Evolutionary conservation across 2,888 invertebrate species (phyloP), one percentile per base, ranked within the genome.

Genomic region (Folsomia manolachei): DNA sequence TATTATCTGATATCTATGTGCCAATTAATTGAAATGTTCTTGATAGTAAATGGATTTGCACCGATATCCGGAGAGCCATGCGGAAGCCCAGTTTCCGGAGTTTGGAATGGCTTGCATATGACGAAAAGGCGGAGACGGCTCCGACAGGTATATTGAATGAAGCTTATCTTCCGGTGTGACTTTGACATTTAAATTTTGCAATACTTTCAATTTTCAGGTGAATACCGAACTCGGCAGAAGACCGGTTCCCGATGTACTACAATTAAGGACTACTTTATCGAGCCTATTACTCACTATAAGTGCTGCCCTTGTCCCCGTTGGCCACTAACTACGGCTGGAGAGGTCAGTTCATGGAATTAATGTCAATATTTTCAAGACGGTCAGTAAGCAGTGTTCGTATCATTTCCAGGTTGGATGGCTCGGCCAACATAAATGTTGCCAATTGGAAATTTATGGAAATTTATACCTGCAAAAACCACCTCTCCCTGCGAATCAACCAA

Each of bases 401-500:
- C 63, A 62, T 27, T 18, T 24, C 63, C 23, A 79, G 78, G 61
- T 77, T 24, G 79, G 79, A 18, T 79, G 79, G 79, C 70, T 79
- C 2, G 77, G 69, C 4, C 76, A 77, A 52, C 75, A 75, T 27
- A 70, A 67, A 25, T 71, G 71, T 39, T 79, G 79, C 27, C 73
- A 76, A 60, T 71, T 79, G 65, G 79, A 79, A 67, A 77, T 77
- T n/a, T 79, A 77, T 51, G 71, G 70, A 11, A 77, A 74, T 66
- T 71, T 73, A 26, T 79, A 69, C 71, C 77, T 76, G 75, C 72
- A 76, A 27, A 75, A 74, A 39, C 78, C 78, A 0, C 75, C 76
- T 11, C 52, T 79, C 11, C 79, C 79, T 18, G 69, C 72, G 51
- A 56, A 66, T 25, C 26, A 71, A 11, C 53, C 39, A 9, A 75